Conservation (phyloP, 2,888 invertebrate genomes). For the Trisateles emortualis region DNA sequence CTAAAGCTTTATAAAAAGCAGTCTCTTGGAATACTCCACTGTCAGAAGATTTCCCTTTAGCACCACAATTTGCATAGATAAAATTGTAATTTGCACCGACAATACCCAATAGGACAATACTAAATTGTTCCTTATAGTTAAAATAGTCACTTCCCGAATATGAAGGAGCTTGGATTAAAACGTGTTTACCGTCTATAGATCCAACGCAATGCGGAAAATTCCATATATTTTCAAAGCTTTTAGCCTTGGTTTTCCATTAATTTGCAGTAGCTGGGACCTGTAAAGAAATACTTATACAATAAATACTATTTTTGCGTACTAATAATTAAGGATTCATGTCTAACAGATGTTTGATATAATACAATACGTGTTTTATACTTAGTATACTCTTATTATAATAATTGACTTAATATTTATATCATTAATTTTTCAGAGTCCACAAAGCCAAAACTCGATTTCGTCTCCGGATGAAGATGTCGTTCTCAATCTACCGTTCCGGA, state of each 20-base stretch:
- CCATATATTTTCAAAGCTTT: slow-evolving; percentile 25
- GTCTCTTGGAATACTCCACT: slow-evolving; percentile 41
- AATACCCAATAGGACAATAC: slow-evolving; percentile 23
- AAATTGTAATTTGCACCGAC: slow-evolving; percentile 38
- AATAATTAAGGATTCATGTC: slow-evolving; percentile 23
- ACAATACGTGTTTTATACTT: slow-evolving; percentile 25
- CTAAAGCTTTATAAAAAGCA: slow-evolving; percentile 26
- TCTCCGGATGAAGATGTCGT: slow-evolving; percentile 28
- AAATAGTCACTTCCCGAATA: slow-evolving; percentile 27
- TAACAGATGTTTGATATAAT: slow-evolving; percentile 32
- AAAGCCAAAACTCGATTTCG: slow-evolving; percentile 27
- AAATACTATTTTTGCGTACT: slow-evolving; percentile 23
- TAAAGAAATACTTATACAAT: slow-evolving; percentile 27
- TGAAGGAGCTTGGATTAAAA: slow-evolving; percentile 25
- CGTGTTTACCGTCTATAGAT: slow-evolving; percentile 27
- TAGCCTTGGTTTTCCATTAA: slow-evolving; percentile 27
- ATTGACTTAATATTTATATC: slow-evolving; percentile 28
- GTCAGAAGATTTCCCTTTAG: slow-evolving; percentile 42
- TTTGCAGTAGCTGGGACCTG: slow-evolving; percentile 30
- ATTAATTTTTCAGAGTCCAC: slow-evolving; percentile 27
- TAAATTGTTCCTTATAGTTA: slow-evolving; percentile 28
- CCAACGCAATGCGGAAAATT: slow-evolving; percentile 26
- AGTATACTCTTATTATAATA: slow-evolving; percentile 16
- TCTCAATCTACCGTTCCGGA: slow-evolving; percentile 29
- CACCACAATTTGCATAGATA: slow-evolving; percentile 36